Evolutionary conservation across 1,140 invertebrate genomes (phyloP), one percentile per base, ranked within the genome.

Genomic region (Bilobella aurantiaca): DNA sequence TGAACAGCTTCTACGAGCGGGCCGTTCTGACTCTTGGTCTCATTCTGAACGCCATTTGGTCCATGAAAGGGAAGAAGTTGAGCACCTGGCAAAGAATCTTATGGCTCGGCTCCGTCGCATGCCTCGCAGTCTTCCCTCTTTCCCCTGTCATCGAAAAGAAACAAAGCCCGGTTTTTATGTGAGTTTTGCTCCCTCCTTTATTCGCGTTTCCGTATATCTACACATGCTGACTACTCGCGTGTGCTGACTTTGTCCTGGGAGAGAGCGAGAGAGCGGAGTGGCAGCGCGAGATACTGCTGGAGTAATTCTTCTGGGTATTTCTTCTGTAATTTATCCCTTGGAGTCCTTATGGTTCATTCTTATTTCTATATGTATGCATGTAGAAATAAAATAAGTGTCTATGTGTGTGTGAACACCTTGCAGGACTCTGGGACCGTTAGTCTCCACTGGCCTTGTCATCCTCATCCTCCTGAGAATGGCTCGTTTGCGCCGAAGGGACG

Each of bases 121-220:
- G 78, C 29, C 74, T 88, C 30, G 81, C 80, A 34, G 66, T 87
- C 46, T 93, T 91, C 77, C 90, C 90, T n/a, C 73, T 89, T 31
- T 72, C 89, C 25, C 86, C 88, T 3, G 82, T 84, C 12, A 82
- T 87, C 57, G 83, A 84, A 68, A 79, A 80, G 72, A 75, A 81
- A 28, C 76, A 82, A 27, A 79, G 81, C 73, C 82, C 82, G 69
- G 75, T 77, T 73, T 75, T 89, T 16, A 81, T 89, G 77, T 79
- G 78, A 83, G 81, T 82, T 32, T 66, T 62, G 14, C 46, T 27
- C n/a, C n/a, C n/a, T n/a, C n/a, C n/a, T n/a, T n/a, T n/a, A n/a
- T n/a, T n/a, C n/a, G n/a, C n/a, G n/a, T n/a, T n/a, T n/a, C n/a
- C n/a, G n/a, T n/a, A n/a, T n/a, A n/a, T n/a, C n/a, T n/a, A n/a